Evolutionary conservation across 92 coral and sea anemone genomes (phyloP).

Genomic region (Zoanthus solanderi): DNA sequence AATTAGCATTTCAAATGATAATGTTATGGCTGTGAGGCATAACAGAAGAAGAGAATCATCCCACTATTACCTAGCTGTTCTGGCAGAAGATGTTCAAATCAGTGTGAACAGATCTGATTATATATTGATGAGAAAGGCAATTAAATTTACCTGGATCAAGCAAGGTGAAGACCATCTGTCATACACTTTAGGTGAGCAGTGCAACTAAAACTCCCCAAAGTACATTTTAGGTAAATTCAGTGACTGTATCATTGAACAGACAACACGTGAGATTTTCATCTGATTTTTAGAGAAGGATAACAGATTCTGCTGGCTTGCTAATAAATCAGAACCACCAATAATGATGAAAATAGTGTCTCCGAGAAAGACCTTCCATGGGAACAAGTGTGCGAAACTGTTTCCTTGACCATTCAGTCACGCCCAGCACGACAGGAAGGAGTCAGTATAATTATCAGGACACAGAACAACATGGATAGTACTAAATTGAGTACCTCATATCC

Average conservation of each 20-base stretch:
- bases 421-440: slow-evolving; percentile 10
- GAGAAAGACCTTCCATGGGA: not conserved
- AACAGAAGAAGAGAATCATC: slow-evolving; percentile 57
- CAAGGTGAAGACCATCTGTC: slow-evolving; percentile 52
- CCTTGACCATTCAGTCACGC: not conserved
- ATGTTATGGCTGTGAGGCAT: slow-evolving; percentile 58
- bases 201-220: slow-evolving; percentile 50
- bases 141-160: slow-evolving; percentile 50
- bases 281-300: not conserved
- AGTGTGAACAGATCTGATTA: slow-evolving; percentile 45
- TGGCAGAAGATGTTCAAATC: slow-evolving; percentile 51
- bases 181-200: slow-evolving; percentile 52
- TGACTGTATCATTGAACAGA: slow-evolving; percentile 6
- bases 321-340: slow-evolving; percentile 2
- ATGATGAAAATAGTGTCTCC: not conserved
- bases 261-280: not conserved
- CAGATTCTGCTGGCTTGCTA: slow-evolving; percentile 37
- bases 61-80: slow-evolving; percentile 64
- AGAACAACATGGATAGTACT: not conserved
- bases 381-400: not conserved
- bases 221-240: slow-evolving; percentile 48
- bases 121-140: slow-evolving; percentile 15
- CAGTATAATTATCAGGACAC: not conserved
- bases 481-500: not conserved
- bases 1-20: slow-evolving; percentile 39